Evolutionary conservation across 1,140 invertebrate species (phyloP).

Genomic region (Drosophila busckii): DNA sequence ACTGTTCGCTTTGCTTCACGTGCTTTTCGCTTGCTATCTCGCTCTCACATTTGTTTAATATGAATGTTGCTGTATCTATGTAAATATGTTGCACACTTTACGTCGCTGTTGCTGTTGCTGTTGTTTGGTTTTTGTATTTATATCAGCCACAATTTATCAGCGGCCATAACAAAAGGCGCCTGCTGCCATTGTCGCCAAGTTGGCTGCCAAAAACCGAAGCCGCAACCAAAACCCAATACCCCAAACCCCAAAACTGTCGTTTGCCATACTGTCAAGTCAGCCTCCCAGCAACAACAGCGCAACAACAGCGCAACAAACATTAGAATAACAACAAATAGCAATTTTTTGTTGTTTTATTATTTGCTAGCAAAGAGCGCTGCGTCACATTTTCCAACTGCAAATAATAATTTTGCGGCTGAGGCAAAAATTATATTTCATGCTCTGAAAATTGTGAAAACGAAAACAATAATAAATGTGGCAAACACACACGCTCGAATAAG

Average conservation of each 20-base stretch:
- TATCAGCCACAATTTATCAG: constrained; percentile 75
- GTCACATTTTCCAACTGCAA: constrained; percentile 69
- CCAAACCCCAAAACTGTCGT: constrained; percentile 49
- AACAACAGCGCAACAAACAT: too few species aligned
- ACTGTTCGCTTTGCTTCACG: constrained; percentile 50
- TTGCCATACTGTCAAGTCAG: constrained; percentile 14
- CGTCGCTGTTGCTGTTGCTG: constrained; percentile 42
- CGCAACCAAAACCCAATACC: constrained; percentile 51
- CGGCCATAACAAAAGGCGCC: constrained; percentile 68
- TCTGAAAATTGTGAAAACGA: constrained; percentile 56
- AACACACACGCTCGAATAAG: constrained; percentile 4
- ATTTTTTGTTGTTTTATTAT: constrained; percentile 40
- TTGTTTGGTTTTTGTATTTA: constrained; percentile 60
- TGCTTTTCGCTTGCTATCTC: background rate
- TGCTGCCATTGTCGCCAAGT: constrained; percentile 56
- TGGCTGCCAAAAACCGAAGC: constrained; percentile 67
- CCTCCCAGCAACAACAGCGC: too few species aligned
- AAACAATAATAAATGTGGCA: constrained; percentile 52
- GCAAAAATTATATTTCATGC: constrained; percentile 67
- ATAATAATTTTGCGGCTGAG: constrained; percentile 60
- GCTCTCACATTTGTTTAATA: background rate
- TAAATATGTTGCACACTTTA: constrained; percentile 66
- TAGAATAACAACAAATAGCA: too few species aligned
- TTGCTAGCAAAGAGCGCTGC: constrained; percentile 4
- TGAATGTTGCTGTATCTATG: constrained; percentile 40